phyloP scores from a whole-genome alignment of 2,113 vertebrate genomes.

The Clarias macrocephalus region DNA sequence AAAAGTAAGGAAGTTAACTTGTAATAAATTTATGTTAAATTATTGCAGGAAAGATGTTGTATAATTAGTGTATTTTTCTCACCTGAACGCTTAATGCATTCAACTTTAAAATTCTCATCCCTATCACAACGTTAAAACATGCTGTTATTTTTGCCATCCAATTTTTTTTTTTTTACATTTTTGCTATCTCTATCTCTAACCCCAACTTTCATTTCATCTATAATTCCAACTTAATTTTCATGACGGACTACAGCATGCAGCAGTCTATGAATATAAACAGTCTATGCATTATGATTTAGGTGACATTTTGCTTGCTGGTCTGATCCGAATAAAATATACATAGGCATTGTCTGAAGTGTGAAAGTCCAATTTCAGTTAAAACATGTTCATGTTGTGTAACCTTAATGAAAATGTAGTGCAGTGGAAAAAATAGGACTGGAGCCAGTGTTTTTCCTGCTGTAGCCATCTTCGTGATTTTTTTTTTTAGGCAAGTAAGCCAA shows the following conservation, averaged over 20 bases:
- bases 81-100: neutral
- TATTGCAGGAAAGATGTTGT: neutral
- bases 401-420: neutral
- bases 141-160: neutral
- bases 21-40: neutral
- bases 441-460: neutral
- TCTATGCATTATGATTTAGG: neutral
- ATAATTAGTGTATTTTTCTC: neutral
- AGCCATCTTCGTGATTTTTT: neutral
- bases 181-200: neutral
- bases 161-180: no score
- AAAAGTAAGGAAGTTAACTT: neutral
- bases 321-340: neutral
- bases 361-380: neutral
- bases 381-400: constrained; percentile 10
- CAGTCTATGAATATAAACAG: constrained; percentile 5
- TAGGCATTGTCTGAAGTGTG: neutral
- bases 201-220: neutral
- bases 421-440: constrained; percentile 3
- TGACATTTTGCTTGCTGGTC: neutral
- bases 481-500: constrained; percentile 8
- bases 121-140: neutral
- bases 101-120: neutral
- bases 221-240: neutral
- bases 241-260: neutral